phyloP scores from a whole-genome alignment of 2,797 vertebrate species.

The Spondyliosoma cantharus region DNA sequence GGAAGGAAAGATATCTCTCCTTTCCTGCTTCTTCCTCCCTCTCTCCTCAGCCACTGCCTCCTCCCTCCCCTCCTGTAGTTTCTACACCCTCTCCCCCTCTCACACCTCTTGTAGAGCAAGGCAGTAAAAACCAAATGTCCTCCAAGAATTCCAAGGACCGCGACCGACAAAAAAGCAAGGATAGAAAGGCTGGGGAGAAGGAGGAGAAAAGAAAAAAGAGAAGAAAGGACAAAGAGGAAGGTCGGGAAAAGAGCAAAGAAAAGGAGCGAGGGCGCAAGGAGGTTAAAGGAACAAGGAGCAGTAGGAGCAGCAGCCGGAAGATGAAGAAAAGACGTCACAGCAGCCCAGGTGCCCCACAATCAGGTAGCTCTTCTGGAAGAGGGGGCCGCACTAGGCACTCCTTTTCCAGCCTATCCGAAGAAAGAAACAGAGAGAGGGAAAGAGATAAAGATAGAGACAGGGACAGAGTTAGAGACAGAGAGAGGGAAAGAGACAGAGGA shows the following conservation, averaged over 20 bases:
- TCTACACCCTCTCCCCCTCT: conserved; percentile 64
- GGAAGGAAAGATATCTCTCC: conserved; percentile 88
- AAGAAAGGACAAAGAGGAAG: conserved; percentile 77
- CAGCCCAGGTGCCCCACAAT: conserved; percentile 77
- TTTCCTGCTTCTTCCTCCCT: conserved; percentile 82
- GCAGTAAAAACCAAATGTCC: conserved; percentile 78
- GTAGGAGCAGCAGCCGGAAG: conserved; percentile 81
- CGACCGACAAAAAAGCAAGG: conserved; percentile 78
- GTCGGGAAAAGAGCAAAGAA: conserved; percentile 69
- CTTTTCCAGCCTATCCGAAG: conserved; percentile 81
- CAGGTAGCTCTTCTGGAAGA: conserved; percentile 78
- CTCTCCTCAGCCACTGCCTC: conserved; percentile 67
- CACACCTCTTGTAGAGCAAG: conserved; percentile 68
- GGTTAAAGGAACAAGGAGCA: conserved; percentile 71
- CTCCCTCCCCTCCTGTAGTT: conserved; percentile 59
- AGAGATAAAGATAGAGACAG: conserved; percentile 53
- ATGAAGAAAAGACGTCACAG: conserved; percentile 77
- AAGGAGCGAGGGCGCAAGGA: conserved; percentile 69
- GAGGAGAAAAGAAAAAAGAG: conserved; percentile 79
- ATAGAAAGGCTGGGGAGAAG: conserved; percentile 75
- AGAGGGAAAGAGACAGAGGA: conserved; percentile 50
- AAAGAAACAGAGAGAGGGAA: conserved; percentile 69
- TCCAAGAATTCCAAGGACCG: conserved; percentile 81
- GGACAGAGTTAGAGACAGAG: conserved; percentile 74
- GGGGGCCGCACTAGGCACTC: conserved; percentile 79